Conservation (phyloP, 1,140 invertebrate genomes). For the Copidosoma floridanum region DNA sequence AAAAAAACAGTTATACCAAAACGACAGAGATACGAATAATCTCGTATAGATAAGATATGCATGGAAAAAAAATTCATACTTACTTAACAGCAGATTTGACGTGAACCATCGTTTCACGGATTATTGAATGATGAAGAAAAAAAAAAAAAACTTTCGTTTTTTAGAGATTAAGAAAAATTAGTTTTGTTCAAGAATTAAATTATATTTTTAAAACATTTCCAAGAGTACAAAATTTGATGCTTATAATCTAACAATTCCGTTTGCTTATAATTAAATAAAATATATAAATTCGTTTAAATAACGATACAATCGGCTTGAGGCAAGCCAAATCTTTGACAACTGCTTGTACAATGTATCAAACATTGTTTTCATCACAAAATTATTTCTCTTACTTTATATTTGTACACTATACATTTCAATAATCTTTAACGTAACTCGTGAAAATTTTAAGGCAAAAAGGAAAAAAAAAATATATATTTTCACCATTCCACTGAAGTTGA, state of each 20-base stretch:
- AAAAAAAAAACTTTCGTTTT: too few relatives aligned
- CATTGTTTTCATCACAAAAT: slow-evolving; percentile 4
- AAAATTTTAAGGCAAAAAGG: not conserved
- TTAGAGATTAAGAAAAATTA: not conserved
- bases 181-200: not conserved
- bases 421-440: slow-evolving; percentile 3
- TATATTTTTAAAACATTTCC: slow-evolving; percentile 12
- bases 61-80: too few relatives aligned
- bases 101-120: too few relatives aligned
- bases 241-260: slow-evolving; percentile 19
- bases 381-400: slow-evolving; percentile 4
- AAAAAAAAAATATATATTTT: not conserved
- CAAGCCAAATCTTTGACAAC: not conserved
- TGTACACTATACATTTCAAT: slow-evolving; percentile 17
- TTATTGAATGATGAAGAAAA: too few relatives aligned
- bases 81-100: too few relatives aligned
- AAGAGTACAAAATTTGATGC: slow-evolving; percentile 15
- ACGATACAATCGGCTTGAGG: not conserved
- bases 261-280: slow-evolving; percentile 15
- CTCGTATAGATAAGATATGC: too few relatives aligned
- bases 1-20: too few relatives aligned
- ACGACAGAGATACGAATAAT: too few relatives aligned
- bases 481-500: not conserved
- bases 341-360: slow-evolving; percentile 18
- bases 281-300: slow-evolving; percentile 18